Conservation (phyloP, 1,140 invertebrate genomes). For the Drosophila trapezifrons region DNA sequence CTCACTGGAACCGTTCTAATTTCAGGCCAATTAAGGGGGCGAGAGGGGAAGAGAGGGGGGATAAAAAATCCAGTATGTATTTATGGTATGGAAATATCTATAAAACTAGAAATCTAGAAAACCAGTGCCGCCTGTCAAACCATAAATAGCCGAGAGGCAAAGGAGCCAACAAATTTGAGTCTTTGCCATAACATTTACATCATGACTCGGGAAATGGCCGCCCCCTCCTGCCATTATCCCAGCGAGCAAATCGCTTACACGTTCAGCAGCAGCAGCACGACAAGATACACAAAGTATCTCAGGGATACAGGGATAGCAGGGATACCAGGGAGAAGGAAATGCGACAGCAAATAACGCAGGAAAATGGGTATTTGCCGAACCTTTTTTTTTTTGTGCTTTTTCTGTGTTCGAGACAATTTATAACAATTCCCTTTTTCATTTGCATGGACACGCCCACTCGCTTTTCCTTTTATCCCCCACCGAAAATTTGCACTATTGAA, state of each 20-base stretch:
- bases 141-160: slow-evolving; percentile 1
- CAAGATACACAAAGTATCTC: slow-evolving; percentile 36
- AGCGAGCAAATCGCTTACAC: slow-evolving; percentile 27
- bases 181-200: slow-evolving; percentile 31
- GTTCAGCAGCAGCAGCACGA: slow-evolving; percentile 6
- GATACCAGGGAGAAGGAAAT: not conserved
- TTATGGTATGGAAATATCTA: not conserved
- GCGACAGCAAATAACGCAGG: slow-evolving; percentile 3
- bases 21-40: slow-evolving; percentile 3
- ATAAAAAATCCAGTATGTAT: not conserved
- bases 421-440: slow-evolving; percentile 40
- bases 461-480: not conserved
- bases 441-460: slow-evolving; percentile 15
- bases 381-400: slow-evolving; percentile 28
- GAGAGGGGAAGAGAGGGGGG: not conserved
- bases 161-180: slow-evolving; percentile 4
- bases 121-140: too few species aligned
- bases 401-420: slow-evolving; percentile 29
- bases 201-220: slow-evolving; percentile 1
- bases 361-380: not conserved
- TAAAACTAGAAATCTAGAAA: slow-evolving; percentile 5
- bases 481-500: slow-evolving; percentile 47
- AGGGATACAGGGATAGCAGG: slow-evolving; percentile 5
- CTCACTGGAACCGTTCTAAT: slow-evolving; percentile 34
- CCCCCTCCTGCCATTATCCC: not conserved